Percentiles rank a stretch among this genome's conserved stretches.
phyloP scores from a whole-genome alignment of 2,113 vertebrate genomes.

The Nesogale talazaci region DNA sequence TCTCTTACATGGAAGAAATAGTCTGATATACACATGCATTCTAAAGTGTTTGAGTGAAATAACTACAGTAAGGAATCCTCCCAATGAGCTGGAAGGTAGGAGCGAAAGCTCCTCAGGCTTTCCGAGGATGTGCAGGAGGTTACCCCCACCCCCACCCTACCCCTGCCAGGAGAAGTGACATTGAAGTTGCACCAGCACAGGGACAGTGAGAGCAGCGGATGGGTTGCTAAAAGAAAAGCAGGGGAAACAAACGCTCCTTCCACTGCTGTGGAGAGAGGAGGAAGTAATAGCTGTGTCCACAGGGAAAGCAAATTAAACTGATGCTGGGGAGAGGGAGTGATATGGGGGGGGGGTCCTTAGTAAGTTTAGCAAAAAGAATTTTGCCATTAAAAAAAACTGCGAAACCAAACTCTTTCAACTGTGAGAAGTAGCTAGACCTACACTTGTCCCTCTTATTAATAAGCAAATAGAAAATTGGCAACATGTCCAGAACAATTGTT shows the following conservation, averaged over 20 bases:
- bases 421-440: neutral
- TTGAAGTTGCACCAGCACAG: neutral
- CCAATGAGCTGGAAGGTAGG: neutral
- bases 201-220: slow-evolving; percentile 16
- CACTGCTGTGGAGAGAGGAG: slow-evolving; percentile 7
- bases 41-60: slow-evolving; percentile 27
- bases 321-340: slow-evolving; percentile 30
- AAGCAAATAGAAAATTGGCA: neutral
- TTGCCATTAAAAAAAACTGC: neutral
- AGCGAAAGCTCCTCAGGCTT: neutral
- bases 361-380: slow-evolving; percentile 28
- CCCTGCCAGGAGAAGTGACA: slow-evolving; percentile 29
- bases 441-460: neutral
- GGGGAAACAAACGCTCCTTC: slow-evolving; percentile 15
- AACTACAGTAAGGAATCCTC: neutral
- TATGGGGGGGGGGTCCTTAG: neutral
- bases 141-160: too few species aligned
- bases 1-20: neutral
- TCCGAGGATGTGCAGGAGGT: neutral
- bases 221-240: slow-evolving; percentile 29
- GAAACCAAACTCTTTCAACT: slow-evolving; percentile 15
- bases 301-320: neutral
- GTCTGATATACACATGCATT: neutral
- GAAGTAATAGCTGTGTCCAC: slow-evolving; percentile 34
- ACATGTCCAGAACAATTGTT: neutral